These are phyloP conservation scores for Chloroceryle amazona DNA, from an alignment of 2,797 vertebrate species.

Conservation along the genomic window DNA sequence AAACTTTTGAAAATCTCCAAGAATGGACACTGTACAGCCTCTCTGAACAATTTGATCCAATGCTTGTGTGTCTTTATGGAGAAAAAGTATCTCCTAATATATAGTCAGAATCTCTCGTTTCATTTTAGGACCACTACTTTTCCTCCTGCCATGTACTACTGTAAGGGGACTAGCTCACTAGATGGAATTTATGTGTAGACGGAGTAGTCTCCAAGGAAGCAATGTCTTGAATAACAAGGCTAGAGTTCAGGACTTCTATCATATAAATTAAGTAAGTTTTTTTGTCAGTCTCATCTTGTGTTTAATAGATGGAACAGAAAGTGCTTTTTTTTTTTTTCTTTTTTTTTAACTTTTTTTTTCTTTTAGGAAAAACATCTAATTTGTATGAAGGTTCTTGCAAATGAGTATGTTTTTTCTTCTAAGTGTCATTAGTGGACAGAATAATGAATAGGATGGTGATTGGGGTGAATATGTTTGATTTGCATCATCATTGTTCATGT, in stretches of 20 bases:
- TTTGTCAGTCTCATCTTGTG: neutral
- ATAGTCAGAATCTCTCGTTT: neutral
- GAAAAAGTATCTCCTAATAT: neutral
- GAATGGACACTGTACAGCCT: neutral
- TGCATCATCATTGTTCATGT: neutral
- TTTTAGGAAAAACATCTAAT: neutral
- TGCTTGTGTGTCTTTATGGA: neutral
- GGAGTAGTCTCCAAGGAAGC: neutral
- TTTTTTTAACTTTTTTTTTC: neutral
- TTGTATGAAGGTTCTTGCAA: neutral
- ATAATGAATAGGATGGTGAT: neutral
- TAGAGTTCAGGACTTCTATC: neutral
- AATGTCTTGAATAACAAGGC: neutral
- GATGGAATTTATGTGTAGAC: neutral
- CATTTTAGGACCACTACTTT: neutral
- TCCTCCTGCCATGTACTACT: neutral
- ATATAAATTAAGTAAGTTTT: neutral
- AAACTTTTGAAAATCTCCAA: neutral
- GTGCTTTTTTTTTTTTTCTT: neutral
- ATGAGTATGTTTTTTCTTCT: neutral
- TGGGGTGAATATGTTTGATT: neutral
- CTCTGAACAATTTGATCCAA: neutral
- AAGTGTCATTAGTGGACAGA: neutral
- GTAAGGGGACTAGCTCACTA: neutral
- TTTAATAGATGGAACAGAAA: neutral